phyloP scores from a whole-genome alignment of 2,888 invertebrate genomes.

The Drosophila dives region DNA sequence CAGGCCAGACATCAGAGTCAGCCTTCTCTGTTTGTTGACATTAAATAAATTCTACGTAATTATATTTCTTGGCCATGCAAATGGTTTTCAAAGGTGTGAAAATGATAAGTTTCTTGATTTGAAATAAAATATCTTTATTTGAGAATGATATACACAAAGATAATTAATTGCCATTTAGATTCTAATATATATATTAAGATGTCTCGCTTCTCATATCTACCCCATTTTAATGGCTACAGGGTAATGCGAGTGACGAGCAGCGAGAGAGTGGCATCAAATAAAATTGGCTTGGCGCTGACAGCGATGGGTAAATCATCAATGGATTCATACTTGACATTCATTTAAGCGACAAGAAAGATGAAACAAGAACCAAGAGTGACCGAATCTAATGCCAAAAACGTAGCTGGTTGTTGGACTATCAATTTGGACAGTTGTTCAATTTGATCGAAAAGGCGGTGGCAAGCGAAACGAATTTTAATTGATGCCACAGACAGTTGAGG shows the following conservation, averaged over 20 bases:
- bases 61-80: not conserved
- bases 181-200: not conserved
- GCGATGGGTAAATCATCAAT: constrained; percentile 69
- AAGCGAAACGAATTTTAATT: constrained; percentile 78
- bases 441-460: constrained; percentile 51
- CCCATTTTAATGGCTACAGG: not conserved
- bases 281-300: constrained; percentile 48
- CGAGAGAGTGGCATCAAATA: constrained; percentile 53
- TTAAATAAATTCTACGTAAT: not conserved
- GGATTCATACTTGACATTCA: constrained; percentile 81
- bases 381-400: constrained; percentile 57
- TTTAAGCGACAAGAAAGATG: constrained; percentile 59
- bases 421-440: constrained; percentile 62
- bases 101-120: not conserved
- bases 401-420: constrained; percentile 44
- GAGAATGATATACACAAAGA: not conserved
- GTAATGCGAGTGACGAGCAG: not conserved
- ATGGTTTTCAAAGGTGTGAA: not conserved
- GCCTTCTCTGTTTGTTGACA: not conserved
- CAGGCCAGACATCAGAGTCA: not conserved
- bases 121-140: not conserved
- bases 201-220: not conserved
- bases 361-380: constrained; percentile 36
- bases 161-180: not conserved
- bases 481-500: constrained; percentile 65